Evolutionary conservation across 2,888 invertebrate genomes (phyloP), one percentile per base, ranked within the genome.

Genomic region (Dermolepida albohirtum): DNA sequence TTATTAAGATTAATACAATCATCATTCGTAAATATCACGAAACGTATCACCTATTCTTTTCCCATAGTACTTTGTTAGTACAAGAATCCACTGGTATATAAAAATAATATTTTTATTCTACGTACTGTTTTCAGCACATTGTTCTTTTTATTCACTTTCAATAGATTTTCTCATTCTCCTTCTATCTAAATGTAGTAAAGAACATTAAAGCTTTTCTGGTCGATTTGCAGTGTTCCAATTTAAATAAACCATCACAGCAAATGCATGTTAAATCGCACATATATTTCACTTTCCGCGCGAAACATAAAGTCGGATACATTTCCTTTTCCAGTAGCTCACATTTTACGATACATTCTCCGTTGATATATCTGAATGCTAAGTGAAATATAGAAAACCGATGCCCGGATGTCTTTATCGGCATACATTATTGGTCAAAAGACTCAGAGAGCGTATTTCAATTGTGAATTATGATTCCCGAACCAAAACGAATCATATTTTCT

Each of bases 401-500:
- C 72, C 72, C 73, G 72, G 73, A 73, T 68, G 71, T 70, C 72
- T 76, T 74, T 75, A 79, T 78, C 78, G 78, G 81, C 81, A 82
- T 82, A 82, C 77, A 82, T 82, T 83, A 83, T 83, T 82, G 83
- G 82, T 82, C 83, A 82, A 83, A 83, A 82, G 83, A 77, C 74
- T 78, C 81, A 80, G 75, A 72, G 76, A 80, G 80, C 81, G 80
- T 81, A 81, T 81, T 81, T 78, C 80, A 80, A 81, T 80, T 80
- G 81, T 82, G 81, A 82, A 82, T 82, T 81, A 82, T 81, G 81
- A 81, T 82, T 79, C 78, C 79, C 76, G 73, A 72, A 76, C 78
- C 81, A 82, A 82, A 82, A 80, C 82, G 82, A 83, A 83, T 83
- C 83, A 82, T 82, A 83, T 83, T 83, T 82, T 82, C 82, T 79